phyloP scores from a whole-genome alignment of 1,140 invertebrate genomes.

The Drosophila kepulauana region DNA sequence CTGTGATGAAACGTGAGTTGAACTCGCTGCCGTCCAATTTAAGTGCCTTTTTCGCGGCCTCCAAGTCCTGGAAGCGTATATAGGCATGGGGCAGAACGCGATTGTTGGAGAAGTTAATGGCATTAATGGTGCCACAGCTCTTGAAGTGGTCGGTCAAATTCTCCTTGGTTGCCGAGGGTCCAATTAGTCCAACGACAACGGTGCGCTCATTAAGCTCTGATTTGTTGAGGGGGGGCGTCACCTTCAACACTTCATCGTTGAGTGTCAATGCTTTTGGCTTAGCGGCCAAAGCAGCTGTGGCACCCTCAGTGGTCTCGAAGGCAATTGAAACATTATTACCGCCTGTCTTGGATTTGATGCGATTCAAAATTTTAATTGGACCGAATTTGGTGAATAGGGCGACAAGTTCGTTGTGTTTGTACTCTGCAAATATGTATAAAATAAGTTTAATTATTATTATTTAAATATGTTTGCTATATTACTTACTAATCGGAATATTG shows the following conservation, averaged over 20 bases:
- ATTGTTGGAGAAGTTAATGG: slow-evolving; percentile 39
- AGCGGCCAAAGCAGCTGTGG: slow-evolving; percentile 55
- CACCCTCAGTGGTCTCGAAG: slow-evolving; percentile 52
- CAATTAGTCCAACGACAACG: slow-evolving; percentile 52
- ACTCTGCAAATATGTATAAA: slow-evolving; percentile 34
- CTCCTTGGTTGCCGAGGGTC: slow-evolving; percentile 27
- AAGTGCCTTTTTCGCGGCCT: slow-evolving; percentile 32
- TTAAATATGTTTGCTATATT: neutral
- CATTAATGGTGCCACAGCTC: slow-evolving; percentile 56
- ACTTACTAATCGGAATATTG: slow-evolving; percentile 59
- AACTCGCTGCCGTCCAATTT: slow-evolving; percentile 60
- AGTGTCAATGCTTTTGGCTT: slow-evolving; percentile 53
- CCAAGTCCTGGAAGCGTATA: slow-evolving; percentile 42
- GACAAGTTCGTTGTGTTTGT: slow-evolving; percentile 54
- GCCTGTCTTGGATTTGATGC: slow-evolving; percentile 32
- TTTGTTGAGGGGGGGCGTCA: slow-evolving; percentile 16
- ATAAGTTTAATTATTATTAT: neutral
- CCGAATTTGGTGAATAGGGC: slow-evolving; percentile 69
- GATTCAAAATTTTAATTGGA: slow-evolving; percentile 37
- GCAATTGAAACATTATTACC: slow-evolving; percentile 36
- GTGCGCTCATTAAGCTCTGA: slow-evolving; percentile 29
- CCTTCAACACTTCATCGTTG: slow-evolving; percentile 19
- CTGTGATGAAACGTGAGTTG: slow-evolving; percentile 60
- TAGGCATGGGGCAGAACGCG: slow-evolving; percentile 33
- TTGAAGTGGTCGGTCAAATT: slow-evolving; percentile 52